These are phyloP conservation scores for Vanessa tameamea DNA, from an alignment of 1,140 invertebrate species.

Conservation along the genomic window DNA sequence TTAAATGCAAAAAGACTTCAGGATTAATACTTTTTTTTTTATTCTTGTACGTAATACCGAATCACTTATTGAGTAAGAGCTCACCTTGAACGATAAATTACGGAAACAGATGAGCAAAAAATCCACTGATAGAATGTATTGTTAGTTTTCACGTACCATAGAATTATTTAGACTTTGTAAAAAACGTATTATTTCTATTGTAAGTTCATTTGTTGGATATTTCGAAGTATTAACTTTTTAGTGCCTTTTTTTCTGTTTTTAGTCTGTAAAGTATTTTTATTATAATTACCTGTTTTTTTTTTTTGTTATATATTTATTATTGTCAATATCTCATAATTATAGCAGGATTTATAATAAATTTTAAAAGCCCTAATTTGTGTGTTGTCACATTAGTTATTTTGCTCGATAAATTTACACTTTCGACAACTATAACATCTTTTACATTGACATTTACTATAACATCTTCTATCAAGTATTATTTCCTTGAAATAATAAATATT, in stretches of 20 bases:
- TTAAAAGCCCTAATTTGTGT: too few relatives aligned
- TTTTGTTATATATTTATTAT: conserved; percentile 6
- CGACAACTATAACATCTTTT: too few relatives aligned
- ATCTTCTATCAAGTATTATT: background rate
- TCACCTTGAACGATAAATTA: conserved; percentile 25
- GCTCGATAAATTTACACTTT: too few relatives aligned
- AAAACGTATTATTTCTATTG: conserved; percentile 39
- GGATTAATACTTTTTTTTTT: too few relatives aligned
- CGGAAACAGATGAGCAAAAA: conserved; percentile 28
- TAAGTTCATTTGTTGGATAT: conserved; percentile 12
- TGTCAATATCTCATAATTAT: conserved; percentile 2
- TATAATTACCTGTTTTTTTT: background rate
- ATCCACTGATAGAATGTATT: conserved; percentile 15
- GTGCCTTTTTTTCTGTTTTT: background rate
- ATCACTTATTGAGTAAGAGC: conserved; percentile 4
- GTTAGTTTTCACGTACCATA: conserved; percentile 51
- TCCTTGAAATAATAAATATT: too few relatives aligned
- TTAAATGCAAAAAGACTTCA: too few relatives aligned
- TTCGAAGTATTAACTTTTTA: conserved; percentile 9
- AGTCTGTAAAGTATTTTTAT: conserved; percentile 2
- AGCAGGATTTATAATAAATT: too few relatives aligned
- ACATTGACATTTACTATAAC: background rate
- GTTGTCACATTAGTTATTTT: too few relatives aligned
- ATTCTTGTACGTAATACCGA: background rate
- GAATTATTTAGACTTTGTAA: conserved; percentile 45